phyloP scores from a whole-genome alignment of 2,888 invertebrate genomes.

The Lasioglossum malachurum region DNA sequence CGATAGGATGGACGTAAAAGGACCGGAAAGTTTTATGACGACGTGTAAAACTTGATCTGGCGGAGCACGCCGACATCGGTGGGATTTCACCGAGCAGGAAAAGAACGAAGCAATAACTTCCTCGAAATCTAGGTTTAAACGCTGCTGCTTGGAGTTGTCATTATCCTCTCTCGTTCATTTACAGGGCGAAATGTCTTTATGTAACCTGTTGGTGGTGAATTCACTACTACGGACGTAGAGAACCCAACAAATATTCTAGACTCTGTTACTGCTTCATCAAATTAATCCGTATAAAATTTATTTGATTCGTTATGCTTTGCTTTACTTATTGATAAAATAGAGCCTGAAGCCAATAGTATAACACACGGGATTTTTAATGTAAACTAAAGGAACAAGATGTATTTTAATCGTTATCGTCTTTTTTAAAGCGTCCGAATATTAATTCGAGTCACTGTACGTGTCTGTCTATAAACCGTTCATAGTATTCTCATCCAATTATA shows the following conservation, averaged over 20 bases:
- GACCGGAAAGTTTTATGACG: slow-evolving; percentile 49
- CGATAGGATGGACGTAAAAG: slow-evolving; percentile 35
- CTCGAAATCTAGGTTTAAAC: neutral
- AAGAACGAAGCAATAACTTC: neutral
- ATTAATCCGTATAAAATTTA: neutral
- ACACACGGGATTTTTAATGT: neutral
- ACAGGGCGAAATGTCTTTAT: neutral
- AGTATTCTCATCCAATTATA: neutral
- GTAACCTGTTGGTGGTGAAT: neutral
- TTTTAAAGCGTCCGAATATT: too few relatives aligned
- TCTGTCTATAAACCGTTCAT: neutral
- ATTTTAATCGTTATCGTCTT: too few relatives aligned
- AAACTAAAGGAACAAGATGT: too few relatives aligned
- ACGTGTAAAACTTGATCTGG: slow-evolving; percentile 38
- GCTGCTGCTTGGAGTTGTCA: neutral
- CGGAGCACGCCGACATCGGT: neutral
- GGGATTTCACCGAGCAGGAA: slow-evolving; percentile 6
- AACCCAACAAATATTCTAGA: neutral
- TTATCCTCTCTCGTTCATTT: neutral
- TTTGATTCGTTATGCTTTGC: neutral
- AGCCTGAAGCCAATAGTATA: neutral
- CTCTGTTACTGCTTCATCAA: neutral
- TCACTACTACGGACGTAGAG: neutral
- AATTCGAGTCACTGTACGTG: neutral
- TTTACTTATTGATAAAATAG: neutral